A percentile compares a stretch with the other conserved stretches of the same genome.
Conservation (phyloP, 2,113 vertebrate species). For the Carassius carassius region DNA sequence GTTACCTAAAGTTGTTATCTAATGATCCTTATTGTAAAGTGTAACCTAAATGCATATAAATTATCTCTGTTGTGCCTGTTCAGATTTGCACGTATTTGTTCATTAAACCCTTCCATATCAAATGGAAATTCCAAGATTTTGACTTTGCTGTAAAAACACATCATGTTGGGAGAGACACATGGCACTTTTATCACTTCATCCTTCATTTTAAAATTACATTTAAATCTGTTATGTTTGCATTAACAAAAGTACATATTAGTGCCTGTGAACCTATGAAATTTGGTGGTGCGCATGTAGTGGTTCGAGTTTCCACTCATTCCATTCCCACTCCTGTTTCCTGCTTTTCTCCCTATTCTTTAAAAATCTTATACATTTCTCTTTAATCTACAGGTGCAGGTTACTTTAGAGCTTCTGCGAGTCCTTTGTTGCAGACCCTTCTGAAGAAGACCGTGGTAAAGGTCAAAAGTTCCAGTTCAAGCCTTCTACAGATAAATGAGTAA, state of each 20-base stretch:
- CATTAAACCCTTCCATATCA: too few species aligned
- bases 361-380: background rate
- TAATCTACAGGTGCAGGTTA: conserved; percentile 67
- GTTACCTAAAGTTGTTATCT: too few species aligned
- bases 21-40: too few species aligned
- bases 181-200: too few species aligned
- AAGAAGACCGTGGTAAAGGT: conserved; percentile 77
- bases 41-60: too few species aligned
- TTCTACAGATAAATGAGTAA: conserved; percentile 64
- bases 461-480: rapidly evolving
- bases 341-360: background rate
- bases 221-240: too few species aligned
- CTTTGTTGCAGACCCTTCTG: conserved; percentile 80
- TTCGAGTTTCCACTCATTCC: background rate
- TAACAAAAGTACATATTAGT: background rate
- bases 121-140: too few species aligned
- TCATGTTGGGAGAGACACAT: too few species aligned
- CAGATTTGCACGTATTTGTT: too few species aligned
- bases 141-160: too few species aligned
- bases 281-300: background rate
- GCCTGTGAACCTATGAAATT: background rate
- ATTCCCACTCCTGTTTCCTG: background rate
- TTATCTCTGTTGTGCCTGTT: too few species aligned
- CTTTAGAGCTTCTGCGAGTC: conserved; percentile 84
- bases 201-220: too few species aligned